phyloP scores from a whole-genome alignment of 2,888 invertebrate genomes.

The Acheta domesticus region DNA sequence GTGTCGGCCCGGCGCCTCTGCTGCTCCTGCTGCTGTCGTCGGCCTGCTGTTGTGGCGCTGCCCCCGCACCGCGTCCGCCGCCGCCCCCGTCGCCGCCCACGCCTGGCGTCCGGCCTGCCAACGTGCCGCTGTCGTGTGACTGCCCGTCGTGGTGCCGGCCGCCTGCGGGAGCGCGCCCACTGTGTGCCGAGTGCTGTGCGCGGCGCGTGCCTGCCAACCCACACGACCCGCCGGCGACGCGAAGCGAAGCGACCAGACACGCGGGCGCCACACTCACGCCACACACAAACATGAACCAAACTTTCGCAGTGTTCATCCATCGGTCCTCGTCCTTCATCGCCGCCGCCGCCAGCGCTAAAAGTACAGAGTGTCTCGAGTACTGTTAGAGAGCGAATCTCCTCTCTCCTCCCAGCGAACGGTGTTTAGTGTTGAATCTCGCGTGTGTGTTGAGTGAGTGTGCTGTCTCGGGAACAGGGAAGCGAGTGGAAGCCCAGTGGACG shows the following conservation, averaged over 20 bases:
- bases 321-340: too few species aligned
- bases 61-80: neutral
- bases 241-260: neutral
- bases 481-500: neutral
- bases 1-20: neutral
- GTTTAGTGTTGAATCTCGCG: neutral
- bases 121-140: neutral
- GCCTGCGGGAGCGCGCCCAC: neutral
- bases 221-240: too few species aligned
- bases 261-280: neutral
- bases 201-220: too few species aligned
- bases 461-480: neutral
- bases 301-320: neutral
- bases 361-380: slow-evolving; percentile 12
- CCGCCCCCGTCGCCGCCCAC: neutral
- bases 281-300: slow-evolving; percentile 29
- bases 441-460: neutral
- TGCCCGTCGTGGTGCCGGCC: neutral
- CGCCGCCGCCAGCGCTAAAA: neutral
- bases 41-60: neutral
- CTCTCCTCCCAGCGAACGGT: too few species aligned
- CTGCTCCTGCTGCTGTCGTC: neutral
- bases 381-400: neutral
- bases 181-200: neutral
- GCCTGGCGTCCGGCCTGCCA: neutral